Evolutionary conservation across 1,140 invertebrate species (phyloP).

Genomic region (Pentalonia nigronervosa): DNA sequence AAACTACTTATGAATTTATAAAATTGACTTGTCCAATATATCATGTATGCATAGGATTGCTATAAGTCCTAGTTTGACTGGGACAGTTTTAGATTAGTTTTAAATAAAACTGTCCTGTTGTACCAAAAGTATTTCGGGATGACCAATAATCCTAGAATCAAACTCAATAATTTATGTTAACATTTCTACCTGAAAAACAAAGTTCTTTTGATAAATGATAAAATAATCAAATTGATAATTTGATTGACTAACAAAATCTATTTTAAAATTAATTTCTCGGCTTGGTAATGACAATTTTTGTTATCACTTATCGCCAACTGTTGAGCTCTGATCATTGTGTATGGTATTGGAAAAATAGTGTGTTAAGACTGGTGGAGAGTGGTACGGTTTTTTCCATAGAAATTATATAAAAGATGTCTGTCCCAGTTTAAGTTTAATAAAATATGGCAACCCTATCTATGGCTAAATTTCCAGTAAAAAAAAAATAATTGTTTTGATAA

Average conservation of each 20-base stretch:
- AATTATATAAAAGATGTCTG: too few relatives aligned
- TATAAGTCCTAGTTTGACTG: background rate
- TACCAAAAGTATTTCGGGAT: background rate
- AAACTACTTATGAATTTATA: background rate
- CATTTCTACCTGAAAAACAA: background rate
- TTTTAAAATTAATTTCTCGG: background rate
- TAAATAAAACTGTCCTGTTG: background rate
- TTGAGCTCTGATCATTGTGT: too few relatives aligned
- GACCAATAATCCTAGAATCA: too few relatives aligned
- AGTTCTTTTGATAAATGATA: background rate
- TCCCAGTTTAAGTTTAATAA: too few relatives aligned
- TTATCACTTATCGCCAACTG: background rate
- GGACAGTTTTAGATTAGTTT: too few relatives aligned
- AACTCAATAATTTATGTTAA: too few relatives aligned
- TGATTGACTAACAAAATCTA: background rate
- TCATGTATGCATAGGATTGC: background rate
- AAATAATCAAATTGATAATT: background rate
- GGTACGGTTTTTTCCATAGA: too few relatives aligned
- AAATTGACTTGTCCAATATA: background rate
- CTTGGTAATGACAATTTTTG: background rate
- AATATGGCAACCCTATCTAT: too few relatives aligned
- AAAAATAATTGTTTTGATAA: too few relatives aligned
- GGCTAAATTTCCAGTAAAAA: too few relatives aligned
- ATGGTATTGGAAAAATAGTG: too few relatives aligned
- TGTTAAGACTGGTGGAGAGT: too few relatives aligned